Conservation (phyloP, 1,140 invertebrate species). For the Pseudobourletiella spinata region DNA sequence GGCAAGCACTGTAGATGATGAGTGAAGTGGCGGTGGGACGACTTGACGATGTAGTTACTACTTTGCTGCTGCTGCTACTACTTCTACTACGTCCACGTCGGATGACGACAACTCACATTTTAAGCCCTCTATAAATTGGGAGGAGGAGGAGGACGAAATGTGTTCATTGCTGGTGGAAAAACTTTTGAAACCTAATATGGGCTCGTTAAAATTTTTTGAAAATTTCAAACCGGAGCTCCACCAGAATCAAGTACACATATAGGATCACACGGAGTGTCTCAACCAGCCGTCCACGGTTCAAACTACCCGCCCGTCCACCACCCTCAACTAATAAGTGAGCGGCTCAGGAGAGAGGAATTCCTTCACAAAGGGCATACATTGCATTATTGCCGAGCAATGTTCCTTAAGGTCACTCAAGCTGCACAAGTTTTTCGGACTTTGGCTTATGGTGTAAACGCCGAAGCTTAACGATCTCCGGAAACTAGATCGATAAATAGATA, state of each 20-base stretch:
- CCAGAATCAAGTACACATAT: not conserved
- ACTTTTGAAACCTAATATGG: constrained; percentile 5
- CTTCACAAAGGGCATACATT: not conserved
- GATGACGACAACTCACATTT: not conserved
- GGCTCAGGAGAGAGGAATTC: not conserved
- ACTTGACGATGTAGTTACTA: not conserved
- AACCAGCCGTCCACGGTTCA: not conserved
- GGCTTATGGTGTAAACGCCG: too few species aligned
- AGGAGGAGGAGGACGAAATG: too few species aligned
- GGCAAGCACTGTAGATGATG: not conserved
- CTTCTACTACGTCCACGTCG: not conserved
- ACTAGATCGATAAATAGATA: too few species aligned
- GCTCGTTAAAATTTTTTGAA: constrained; percentile 10
- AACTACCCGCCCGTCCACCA: not conserved
- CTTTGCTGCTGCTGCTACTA: not conserved
- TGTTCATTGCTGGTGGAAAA: not conserved
- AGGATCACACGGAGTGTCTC: not conserved
- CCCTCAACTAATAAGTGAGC: not conserved
- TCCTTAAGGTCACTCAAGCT: too few species aligned
- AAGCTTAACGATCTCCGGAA: too few species aligned
- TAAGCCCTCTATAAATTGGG: not conserved
- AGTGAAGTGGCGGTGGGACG: too few species aligned
- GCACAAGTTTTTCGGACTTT: too few species aligned
- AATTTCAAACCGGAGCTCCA: not conserved
- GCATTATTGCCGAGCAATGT: too few species aligned